Conservation (phyloP, 2,888 invertebrate genomes). For the Zonitis immaculata region DNA sequence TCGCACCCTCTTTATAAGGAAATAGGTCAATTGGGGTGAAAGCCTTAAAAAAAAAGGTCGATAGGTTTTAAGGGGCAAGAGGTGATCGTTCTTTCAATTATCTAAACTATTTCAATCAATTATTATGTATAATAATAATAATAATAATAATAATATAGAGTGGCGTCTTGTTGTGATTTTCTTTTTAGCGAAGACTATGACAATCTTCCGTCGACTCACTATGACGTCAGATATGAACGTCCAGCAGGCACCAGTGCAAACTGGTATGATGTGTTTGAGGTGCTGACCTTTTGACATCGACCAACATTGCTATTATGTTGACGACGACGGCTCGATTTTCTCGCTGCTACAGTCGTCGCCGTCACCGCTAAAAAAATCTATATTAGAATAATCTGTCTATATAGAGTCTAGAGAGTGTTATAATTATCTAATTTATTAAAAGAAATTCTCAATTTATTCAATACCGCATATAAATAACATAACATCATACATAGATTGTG, state of each 20-base stretch:
- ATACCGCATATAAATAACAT: no score
- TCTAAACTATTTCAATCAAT: background rate
- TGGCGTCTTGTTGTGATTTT: background rate
- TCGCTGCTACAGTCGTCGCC: background rate
- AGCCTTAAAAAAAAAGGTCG: slow-evolving; percentile 21
- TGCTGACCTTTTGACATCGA: slow-evolving; percentile 17
- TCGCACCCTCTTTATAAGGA: slow-evolving; percentile 8
- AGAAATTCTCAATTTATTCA: background rate
- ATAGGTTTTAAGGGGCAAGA: slow-evolving; percentile 28
- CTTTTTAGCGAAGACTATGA: background rate
- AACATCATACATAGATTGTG: slow-evolving; percentile 33
- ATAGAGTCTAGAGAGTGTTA: no score
- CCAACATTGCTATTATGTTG: background rate
- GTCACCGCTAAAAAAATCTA: background rate
- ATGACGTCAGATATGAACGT: slow-evolving; percentile 24
- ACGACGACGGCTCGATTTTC: background rate
- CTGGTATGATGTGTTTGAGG: slow-evolving; percentile 23
- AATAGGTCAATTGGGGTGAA: slow-evolving; percentile 25
- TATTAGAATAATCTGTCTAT: no score
- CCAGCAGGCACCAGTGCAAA: slow-evolving; percentile 26
- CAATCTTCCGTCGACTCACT: slow-evolving; percentile 6
- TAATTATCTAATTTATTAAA: no score
- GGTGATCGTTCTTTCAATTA: slow-evolving; percentile 1
- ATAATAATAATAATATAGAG: background rate
- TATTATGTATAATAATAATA: background rate